Evolutionary conservation across 2,113 vertebrate species (phyloP).

Genomic region (Fukomys damarensis): DNA sequence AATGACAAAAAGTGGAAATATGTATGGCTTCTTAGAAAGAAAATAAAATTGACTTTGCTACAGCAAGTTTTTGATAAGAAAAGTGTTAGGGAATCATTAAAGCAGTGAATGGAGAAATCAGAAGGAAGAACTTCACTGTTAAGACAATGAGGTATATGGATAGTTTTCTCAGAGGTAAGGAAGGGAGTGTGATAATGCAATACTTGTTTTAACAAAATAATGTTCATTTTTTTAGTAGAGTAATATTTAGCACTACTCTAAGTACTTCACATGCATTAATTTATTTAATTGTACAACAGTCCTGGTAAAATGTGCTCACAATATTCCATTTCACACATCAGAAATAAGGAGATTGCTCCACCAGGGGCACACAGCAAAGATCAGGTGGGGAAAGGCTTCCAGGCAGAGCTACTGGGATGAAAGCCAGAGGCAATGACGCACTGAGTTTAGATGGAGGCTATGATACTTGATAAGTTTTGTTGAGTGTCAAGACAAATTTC

Average conservation of each 20-base stretch:
- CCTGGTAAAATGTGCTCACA: background rate
- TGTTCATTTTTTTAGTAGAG: background rate
- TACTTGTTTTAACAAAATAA: background rate
- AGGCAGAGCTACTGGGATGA: background rate
- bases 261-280: background rate
- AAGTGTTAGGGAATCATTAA: conserved; percentile 10
- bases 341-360: background rate
- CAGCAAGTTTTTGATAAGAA: background rate
- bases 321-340: background rate
- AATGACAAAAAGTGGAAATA: background rate
- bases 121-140: background rate
- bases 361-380: background rate
- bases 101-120: background rate
- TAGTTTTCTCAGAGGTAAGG: background rate
- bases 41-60: background rate
- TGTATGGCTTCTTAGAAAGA: background rate
- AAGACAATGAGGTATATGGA: background rate
- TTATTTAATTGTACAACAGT: background rate
- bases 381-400: background rate
- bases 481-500: background rate
- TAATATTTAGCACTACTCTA: background rate
- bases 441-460: background rate
- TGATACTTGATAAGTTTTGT: background rate
- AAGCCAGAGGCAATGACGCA: background rate
- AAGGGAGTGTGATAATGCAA: background rate